Base-by-base conservation (phyloP, 2,113 vertebrate species). In the Cyprinus carpio region DNA sequence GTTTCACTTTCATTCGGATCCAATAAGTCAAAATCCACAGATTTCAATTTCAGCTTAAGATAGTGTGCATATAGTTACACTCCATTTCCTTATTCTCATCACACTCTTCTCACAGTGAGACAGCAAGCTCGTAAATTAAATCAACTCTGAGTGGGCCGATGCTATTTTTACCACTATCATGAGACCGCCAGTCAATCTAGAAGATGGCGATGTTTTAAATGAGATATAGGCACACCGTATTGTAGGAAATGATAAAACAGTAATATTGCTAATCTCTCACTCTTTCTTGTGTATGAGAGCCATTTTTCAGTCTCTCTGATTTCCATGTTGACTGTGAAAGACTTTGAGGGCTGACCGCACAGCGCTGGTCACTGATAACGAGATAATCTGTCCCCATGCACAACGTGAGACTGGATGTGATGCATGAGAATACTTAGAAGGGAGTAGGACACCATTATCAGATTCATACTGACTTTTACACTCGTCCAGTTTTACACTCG, bases 151-250 rank as follows among this genome's bases (percentile, higher is more conserved):
- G 89, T 92, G 92, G 92, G 91, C 90, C 90, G 90, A 86, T 79
- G 92, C 92, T 94, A 93, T 94, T 94, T 94, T 92, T 93, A 92
- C 91, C 89, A 80, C 87, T 90, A 85, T 91, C 92, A 88, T 87
- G 91, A 94, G 93, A 90, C 89, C 67, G 87, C 86, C 90, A 92
- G 90, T 92, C 92, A 92, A 93, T 93, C 85, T 84, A 65, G n/a
- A 29, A 82, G 88, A 90, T 87, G 87, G 87, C 89, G 92, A 90
- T 90, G 90, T 90, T 90, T 90, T 92, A 90, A 90, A 92, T 84
- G 90, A 89, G 25, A 12, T 78, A 90, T 90, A 92, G 85, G 91
- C 91, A 92, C 92, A 92, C 91, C 92, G 80, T 81, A 87, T 89
- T 90, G 82, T 92, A 92, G 56, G 56, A 62, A 20, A 54, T 54